Evolutionary conservation across 2,888 invertebrate species (phyloP), one percentile per base, ranked within the genome.

Genomic region (Thymelicus lineola): DNA sequence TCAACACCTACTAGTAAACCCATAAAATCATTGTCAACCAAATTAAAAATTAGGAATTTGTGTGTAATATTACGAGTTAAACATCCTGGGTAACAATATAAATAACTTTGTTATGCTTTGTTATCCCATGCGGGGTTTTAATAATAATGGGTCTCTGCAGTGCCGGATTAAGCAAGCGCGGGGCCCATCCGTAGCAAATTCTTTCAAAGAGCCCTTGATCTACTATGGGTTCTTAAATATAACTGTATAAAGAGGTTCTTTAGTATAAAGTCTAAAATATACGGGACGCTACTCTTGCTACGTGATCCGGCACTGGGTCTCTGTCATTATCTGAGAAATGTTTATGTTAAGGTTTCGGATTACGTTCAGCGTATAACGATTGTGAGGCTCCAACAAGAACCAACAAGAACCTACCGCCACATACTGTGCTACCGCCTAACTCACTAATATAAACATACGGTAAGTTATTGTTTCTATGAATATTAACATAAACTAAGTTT

Each of bases 301-400:
- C n/a, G n/a, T n/a, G n/a, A n/a, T n/a, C n/a, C n/a, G n/a, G 1
- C 84, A 87, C 73, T 88, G 84, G 0, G 84, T 84, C 80, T 79
- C 77, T 0, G 70, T 72, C 71, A 72, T 71, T 38, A 78, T 67
- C 55, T 64, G 10, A 20, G 20, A 20, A 5, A 45, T 59, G 0
- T 75, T 60, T 3, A 63, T 20, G 6, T 64, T 61, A 15, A 64
- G 15, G 12, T 68, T 42, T 61, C 70, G 5, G 60, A 75, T 20
- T 4, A 74, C 58, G 48, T 65, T 61, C 20, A 77, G 6, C 20
- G 12, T 7, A 71, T 71, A 6, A 72, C 0, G 72, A 74, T 48
- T 71, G 72, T 2, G 72, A 74, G 0, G 73, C 72, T 38, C 73
- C n/a, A n/a, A n/a, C n/a, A 6, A 72, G 72, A 46, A 71, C 72